Evolutionary conservation across 1,140 invertebrate species (phyloP).

Genomic region (Dufourea novaeangliae): DNA sequence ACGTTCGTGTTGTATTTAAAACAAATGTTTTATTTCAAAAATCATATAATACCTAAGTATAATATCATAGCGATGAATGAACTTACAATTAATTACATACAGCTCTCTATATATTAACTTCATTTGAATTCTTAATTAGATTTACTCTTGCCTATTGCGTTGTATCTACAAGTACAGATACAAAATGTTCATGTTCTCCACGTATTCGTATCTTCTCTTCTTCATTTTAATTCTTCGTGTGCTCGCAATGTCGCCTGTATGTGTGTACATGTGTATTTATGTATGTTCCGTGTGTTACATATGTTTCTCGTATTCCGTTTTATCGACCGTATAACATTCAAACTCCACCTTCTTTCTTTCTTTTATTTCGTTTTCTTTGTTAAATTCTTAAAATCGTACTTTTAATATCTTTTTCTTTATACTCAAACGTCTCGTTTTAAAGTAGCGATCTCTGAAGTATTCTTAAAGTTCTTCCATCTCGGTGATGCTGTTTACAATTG

Average conservation of each 20-base stretch:
- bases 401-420: not conserved
- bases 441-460: slow-evolving; percentile 68
- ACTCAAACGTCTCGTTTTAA: slow-evolving; percentile 52
- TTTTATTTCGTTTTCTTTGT: not conserved
- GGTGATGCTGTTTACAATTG: slow-evolving; percentile 49
- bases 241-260: slow-evolving; percentile 2
- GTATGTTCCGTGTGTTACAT: not conserved
- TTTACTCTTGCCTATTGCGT: slow-evolving; percentile 77
- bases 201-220: slow-evolving; percentile 18
- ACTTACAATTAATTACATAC: slow-evolving; percentile 75
- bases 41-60: slow-evolving; percentile 79
- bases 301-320: slow-evolving; percentile 13
- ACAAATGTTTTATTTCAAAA: slow-evolving; percentile 81
- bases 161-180: slow-evolving; percentile 79
- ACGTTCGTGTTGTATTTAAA: slow-evolving; percentile 73
- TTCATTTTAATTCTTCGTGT: slow-evolving; percentile 1
- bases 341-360: slow-evolving; percentile 3
- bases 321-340: slow-evolving; percentile 54
- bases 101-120: slow-evolving; percentile 80
- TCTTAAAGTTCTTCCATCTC: slow-evolving; percentile 35
- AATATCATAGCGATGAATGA: slow-evolving; percentile 73
- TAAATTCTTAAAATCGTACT: not conserved
- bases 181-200: slow-evolving; percentile 73
- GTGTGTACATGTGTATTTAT: not conserved
- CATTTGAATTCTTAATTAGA: slow-evolving; percentile 78